Percentiles rank a stretch among this genome's conserved stretches.
These are phyloP conservation scores for Microplitis deprimator DNA, from an alignment of 2,888 invertebrate species.

Conservation along the genomic window DNA sequence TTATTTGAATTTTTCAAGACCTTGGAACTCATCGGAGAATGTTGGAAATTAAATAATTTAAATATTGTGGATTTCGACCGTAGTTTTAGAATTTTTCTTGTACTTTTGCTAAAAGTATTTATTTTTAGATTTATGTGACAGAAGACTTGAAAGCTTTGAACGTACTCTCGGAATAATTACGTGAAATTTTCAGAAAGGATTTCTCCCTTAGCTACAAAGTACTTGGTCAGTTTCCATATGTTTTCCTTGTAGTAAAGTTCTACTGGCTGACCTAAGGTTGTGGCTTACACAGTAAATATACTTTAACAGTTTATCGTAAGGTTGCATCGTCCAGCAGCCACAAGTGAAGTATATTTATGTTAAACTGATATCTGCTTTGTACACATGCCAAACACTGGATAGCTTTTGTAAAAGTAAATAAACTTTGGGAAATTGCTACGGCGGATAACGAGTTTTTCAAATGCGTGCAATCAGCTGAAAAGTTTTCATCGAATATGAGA, in stretches of 20 bases:
- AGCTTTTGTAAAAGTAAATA: not conserved
- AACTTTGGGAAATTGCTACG: conserved; percentile 14
- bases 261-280: not conserved
- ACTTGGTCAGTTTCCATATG: not conserved
- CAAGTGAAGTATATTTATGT: not conserved
- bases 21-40: not conserved
- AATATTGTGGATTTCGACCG: not conserved
- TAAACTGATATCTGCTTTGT: conserved; percentile 22
- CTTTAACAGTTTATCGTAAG: conserved; percentile 13
- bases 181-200: not conserved
- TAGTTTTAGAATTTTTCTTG: not conserved
- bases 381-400: conserved; percentile 18
- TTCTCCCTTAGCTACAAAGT: not conserved
- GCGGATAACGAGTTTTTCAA: conserved; percentile 36
- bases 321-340: conserved; percentile 11
- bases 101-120: not conserved
- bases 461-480: conserved; percentile 51
- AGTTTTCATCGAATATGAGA: conserved; percentile 46
- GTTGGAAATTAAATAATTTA: not conserved
- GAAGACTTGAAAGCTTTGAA: not conserved
- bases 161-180: not conserved
- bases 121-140: not conserved
- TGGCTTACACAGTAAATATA: conserved; percentile 10
- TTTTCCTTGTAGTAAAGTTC: conserved; percentile 1
- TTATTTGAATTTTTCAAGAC: not conserved